Evolutionary conservation across 2,113 vertebrate species (phyloP), one percentile per base, ranked within the genome.

Genomic region (Tachysurus fulvidraco): DNA sequence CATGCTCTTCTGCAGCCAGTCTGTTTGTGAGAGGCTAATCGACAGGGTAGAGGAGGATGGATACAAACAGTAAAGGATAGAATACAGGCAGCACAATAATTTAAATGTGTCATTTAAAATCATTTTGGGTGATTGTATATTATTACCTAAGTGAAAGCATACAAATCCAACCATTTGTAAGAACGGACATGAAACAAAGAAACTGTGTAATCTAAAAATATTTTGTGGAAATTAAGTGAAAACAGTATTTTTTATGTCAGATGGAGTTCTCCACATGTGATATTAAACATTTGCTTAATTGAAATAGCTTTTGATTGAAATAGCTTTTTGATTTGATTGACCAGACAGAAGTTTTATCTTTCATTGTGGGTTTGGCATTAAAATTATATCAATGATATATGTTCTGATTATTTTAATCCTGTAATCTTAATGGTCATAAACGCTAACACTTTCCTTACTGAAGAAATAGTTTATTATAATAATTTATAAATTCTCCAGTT

Each of bases 11-110:
- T 71, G 85, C 44, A 28, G 54, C 25, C 85, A 81, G 52, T 83
- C 50, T 44, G 80, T 84, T 62, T 67, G 81, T 79, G 23, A 54
- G 19, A 57, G 36, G 76, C 78, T 59, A 30, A 21, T 81, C 78
- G 78, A 73, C 54, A 81, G 28, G 28, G n/a, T 54, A 30, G 46
- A 41, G 28, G 62, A 85, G 60, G 78, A 52, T 44, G n/a, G 55
- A 85, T 78, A 14, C 1, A 71, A 8, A 84, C 30, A 30, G 25
- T 17, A 36, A 69, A 65, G 28, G n/a, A 79, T n/a, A 69, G 16
- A 57, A n/a, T 14, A 54, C 46, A 30, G 59, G 17, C 21, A 67
- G 19, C 54, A 62, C 13, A 65, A 64, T 41, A 30, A 50, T 74
- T 46, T 30, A 74, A 13, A 67, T 9, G 17, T 69, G 41, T 17